Conservation (phyloP, 1,140 invertebrate genomes). For the Cyphomyrmex costatus region DNA sequence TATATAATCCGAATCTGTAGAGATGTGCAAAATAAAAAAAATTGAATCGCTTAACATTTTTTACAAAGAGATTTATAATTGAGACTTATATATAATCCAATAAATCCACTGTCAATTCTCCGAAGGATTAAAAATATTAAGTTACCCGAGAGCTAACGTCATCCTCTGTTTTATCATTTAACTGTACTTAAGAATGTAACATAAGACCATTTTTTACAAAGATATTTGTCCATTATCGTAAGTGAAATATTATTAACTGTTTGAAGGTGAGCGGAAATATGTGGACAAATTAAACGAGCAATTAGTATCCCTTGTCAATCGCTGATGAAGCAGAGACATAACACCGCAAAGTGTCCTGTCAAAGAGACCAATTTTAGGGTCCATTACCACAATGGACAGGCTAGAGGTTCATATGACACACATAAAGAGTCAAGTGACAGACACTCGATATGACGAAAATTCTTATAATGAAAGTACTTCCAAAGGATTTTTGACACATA, state of each 20-base stretch:
- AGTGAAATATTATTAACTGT: neutral
- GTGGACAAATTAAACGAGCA: constrained; percentile 44
- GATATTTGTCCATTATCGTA: neutral
- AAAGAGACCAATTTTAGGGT: constrained; percentile 43
- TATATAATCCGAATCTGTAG: no score
- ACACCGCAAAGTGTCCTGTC: constrained; percentile 34
- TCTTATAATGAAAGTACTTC: constrained; percentile 6
- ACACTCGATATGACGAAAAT: constrained; percentile 36
- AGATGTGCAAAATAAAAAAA: no score
- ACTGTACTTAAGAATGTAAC: neutral
- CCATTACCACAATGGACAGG: constrained; percentile 45
- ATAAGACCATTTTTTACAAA: neutral
- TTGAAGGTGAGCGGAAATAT: neutral
- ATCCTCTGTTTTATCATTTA: neutral
- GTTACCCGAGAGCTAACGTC: neutral
- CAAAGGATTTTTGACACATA: constrained; percentile 33
- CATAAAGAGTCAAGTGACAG: constrained; percentile 43
- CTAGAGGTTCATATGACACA: constrained; percentile 22
- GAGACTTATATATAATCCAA: no score
- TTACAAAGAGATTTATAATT: no score
- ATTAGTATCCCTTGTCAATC: constrained; percentile 19
- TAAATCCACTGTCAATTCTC: no score
- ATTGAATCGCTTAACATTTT: no score
- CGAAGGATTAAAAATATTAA: neutral
- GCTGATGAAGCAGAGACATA: constrained; percentile 11